A percentile compares a stretch with the other conserved stretches of the same genome.
Evolutionary conservation across 2,113 vertebrate genomes (phyloP).

Genomic region (Aramus guarauna): DNA sequence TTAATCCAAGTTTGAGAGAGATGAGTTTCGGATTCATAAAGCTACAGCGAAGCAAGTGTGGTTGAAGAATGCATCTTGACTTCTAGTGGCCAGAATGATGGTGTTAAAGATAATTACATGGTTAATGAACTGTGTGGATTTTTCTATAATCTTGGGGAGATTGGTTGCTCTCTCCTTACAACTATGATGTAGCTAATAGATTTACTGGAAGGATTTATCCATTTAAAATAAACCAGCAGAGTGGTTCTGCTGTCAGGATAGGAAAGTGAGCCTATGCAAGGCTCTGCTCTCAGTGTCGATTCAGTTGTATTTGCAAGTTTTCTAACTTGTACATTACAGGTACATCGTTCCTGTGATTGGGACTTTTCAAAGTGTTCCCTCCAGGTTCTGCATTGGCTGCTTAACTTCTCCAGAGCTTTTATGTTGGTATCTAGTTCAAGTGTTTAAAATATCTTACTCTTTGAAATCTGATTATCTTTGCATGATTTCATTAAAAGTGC

Average conservation of each 20-base stretch:
- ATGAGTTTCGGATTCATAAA: neutral
- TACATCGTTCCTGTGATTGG: neutral
- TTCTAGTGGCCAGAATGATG: neutral
- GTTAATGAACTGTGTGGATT: neutral
- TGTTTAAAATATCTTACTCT: neutral
- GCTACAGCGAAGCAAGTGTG: neutral
- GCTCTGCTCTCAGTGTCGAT: neutral
- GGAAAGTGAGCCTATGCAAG: accelerated
- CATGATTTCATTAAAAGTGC: neutral
- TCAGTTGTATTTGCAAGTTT: neutral
- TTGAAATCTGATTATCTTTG: neutral
- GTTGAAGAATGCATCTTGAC: neutral
- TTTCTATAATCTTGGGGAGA: neutral
- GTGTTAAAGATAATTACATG: neutral
- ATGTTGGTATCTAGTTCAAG: neutral
- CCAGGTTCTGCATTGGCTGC: neutral
- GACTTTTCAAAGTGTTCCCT: neutral
- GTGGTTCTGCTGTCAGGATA: neutral
- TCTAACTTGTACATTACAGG: neutral
- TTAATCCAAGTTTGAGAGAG: neutral
- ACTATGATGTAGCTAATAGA: neutral
- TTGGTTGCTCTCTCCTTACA: neutral
- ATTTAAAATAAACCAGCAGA: neutral
- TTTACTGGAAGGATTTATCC: neutral
- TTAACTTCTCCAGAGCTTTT: neutral